These are phyloP conservation scores for Larimichthys polyactis DNA, from an alignment of 2,113 vertebrate genomes.

Conservation along the genomic window DNA sequence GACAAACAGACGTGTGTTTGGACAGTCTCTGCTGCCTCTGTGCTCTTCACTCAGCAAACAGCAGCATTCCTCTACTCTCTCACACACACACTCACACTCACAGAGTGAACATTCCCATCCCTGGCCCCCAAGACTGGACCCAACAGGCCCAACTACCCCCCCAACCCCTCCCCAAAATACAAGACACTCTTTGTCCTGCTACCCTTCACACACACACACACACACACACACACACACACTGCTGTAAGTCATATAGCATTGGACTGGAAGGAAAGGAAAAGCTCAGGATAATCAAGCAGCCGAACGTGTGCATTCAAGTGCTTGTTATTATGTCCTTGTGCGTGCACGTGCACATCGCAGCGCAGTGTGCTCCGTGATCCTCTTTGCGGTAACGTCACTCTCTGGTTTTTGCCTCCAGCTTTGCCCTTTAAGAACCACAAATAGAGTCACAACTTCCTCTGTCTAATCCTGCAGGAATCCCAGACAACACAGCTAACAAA, in stretches of 20 bases:
- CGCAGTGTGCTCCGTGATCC: constrained; percentile 20
- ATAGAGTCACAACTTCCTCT: constrained; percentile 75
- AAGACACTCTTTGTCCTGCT: constrained; percentile 81
- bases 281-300: constrained; percentile 35
- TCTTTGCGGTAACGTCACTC: constrained; percentile 47
- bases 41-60: constrained; percentile 81
- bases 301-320: constrained; percentile 31
- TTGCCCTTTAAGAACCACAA: constrained; percentile 63
- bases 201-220: constrained; percentile 35
- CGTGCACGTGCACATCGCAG: constrained; percentile 9
- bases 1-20: constrained; percentile 79
- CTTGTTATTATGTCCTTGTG: constrained; percentile 10
- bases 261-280: constrained; percentile 28
- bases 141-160: constrained; percentile 69
- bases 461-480: constrained; percentile 73
- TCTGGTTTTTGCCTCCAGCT: constrained; percentile 41
- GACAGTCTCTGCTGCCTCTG: constrained; percentile 77
- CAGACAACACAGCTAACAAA: constrained; percentile 46
- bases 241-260: constrained; percentile 64
- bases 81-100: constrained; percentile 33
- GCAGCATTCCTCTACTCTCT: constrained; percentile 72
- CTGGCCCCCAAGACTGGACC: constrained; percentile 77
- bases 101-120: constrained; percentile 66
- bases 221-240: constrained; percentile 37
- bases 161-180: constrained; percentile 67